Percentiles rank a stretch among this genome's conserved stretches.
phyloP scores from a whole-genome alignment of 2,797 vertebrate species.

The Eupleurogrammus muticus region DNA sequence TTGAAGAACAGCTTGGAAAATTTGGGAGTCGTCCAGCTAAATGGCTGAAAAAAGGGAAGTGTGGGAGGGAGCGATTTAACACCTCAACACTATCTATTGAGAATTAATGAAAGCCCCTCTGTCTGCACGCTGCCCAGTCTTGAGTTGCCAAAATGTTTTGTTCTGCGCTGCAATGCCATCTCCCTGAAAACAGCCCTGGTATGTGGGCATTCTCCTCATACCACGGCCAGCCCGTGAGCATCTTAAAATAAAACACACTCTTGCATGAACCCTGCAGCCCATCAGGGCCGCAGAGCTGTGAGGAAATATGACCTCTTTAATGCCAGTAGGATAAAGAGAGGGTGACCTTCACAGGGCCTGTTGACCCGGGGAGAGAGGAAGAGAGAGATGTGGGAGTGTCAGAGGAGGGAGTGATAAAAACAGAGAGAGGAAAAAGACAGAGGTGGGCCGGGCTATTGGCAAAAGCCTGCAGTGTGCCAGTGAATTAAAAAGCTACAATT shows the following conservation, averaged over 20 bases:
- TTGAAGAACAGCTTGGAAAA: conserved; percentile 64
- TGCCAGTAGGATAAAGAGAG: conserved; percentile 43
- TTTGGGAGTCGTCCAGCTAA: conserved; percentile 39
- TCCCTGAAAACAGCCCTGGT: conserved; percentile 83
- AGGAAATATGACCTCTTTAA: conserved; percentile 73
- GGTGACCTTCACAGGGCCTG: conserved; percentile 57
- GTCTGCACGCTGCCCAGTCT: conserved; percentile 70
- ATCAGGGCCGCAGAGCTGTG: conserved; percentile 32
- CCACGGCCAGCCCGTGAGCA: conserved; percentile 35
- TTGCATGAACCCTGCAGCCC: conserved; percentile 1
- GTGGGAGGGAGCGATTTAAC: conserved; percentile 39
- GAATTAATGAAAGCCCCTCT: conserved; percentile 87
- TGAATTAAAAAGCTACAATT: conserved; percentile 74
- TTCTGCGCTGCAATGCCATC: conserved; percentile 84
- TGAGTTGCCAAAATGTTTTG: conserved; percentile 84
- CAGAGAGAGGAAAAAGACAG: conserved; percentile 51
- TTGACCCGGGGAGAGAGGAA: conserved; percentile 56
- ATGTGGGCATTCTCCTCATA: conserved; percentile 83
- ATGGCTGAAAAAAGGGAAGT: conserved; percentile 40
- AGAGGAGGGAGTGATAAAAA: conserved; percentile 43
- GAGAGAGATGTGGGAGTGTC: conserved; percentile 51
- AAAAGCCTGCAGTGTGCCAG: conserved; percentile 37
- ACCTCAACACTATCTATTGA: conserved; percentile 68
- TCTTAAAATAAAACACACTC: conserved; percentile 35
- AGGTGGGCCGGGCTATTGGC: conserved; percentile 50